Evolutionary conservation across 2,113 vertebrate genomes (phyloP), one percentile per base, ranked within the genome.

Genomic region (Climacteris rufus): DNA sequence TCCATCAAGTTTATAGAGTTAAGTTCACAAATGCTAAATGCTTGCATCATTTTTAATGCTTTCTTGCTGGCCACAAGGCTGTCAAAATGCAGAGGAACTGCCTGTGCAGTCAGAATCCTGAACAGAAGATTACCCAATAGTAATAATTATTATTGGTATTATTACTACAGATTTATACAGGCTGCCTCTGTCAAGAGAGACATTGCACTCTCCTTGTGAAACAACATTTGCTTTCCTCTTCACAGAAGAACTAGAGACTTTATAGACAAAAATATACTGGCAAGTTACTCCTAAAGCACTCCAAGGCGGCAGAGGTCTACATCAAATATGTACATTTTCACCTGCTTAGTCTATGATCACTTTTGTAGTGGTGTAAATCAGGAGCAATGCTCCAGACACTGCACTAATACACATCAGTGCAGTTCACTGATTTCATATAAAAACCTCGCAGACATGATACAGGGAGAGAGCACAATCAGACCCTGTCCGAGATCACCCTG

Each of bases 1-100:
- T 91, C 80, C 95, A 95, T 97, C 94, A 94, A 87, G 93, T 97
- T 97, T 96, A 97, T 93, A 87, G 95, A 96, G 94, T 93, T 93
- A 97, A 94, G 94, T 95, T 94, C 93, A 97, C 94, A 93, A 96
- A 92, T 56, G 83, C 89, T 95, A 96, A 97, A 97, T 59, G 86
- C 83, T 94, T 90, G 65, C 94, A 84, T 92, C 68, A 87, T 91
- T 96, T 96, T 91, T 83, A 95, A 89, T 7, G 20, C 80, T 84
- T 95, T 75, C 80, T 92, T 44, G 81, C 91, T 78, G 89, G 52
- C 86, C 95, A 84, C 83, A 27, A 78, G 86, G 50, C 69, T 95
- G 91, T 78, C 89, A 92, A 92, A 93, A 90, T 31, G 64, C 85
- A 96, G 64, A 95, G 35, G 81, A 93, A 89, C 76, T 84, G 86